These are phyloP conservation scores for Psilanteris sp. DNA, from an alignment of 1,140 invertebrate genomes.

Conservation along the genomic window DNA sequence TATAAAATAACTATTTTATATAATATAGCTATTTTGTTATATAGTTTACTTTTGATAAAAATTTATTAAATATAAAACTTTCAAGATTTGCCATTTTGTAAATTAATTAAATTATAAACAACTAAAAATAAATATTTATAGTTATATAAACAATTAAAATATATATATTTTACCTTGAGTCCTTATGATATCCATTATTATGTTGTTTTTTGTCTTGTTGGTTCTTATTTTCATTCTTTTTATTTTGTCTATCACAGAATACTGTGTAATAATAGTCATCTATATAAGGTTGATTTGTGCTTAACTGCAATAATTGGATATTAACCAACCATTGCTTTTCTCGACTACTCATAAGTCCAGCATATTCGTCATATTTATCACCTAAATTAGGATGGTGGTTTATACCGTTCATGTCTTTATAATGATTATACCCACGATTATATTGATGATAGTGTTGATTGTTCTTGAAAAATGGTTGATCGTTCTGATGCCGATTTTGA, in stretches of 20 bases:
- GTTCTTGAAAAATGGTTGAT: slow-evolving; percentile 76
- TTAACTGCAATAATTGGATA: slow-evolving; percentile 93
- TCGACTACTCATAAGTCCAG: slow-evolving; percentile 92
- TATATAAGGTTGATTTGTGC: slow-evolving; percentile 90
- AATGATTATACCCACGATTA: slow-evolving; percentile 69
- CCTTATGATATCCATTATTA: slow-evolving; percentile 75
- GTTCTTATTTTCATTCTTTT: slow-evolving; percentile 78
- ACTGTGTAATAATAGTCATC: slow-evolving; percentile 93
- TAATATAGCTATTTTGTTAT: too few species aligned
- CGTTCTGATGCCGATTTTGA: slow-evolving; percentile 72
- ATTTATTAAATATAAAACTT: too few species aligned
- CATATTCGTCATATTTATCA: slow-evolving; percentile 86
- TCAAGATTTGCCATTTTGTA: too few species aligned
- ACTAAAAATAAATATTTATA: too few species aligned
- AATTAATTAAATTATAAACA: too few species aligned
- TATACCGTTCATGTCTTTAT: slow-evolving; percentile 70
- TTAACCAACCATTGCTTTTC: slow-evolving; percentile 97
- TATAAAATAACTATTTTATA: too few species aligned
- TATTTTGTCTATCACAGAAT: slow-evolving; percentile 75
- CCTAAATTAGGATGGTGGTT: slow-evolving; percentile 38
- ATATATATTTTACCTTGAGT: slow-evolving; percentile 68
- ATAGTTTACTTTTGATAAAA: too few species aligned
- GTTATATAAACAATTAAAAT: not conserved
- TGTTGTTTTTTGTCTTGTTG: slow-evolving; percentile 75
- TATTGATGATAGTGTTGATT: slow-evolving; percentile 75